These are phyloP conservation scores for Pseudorhombus dupliciocellatus DNA, from an alignment of 2,113 vertebrate species.

Conservation along the genomic window DNA sequence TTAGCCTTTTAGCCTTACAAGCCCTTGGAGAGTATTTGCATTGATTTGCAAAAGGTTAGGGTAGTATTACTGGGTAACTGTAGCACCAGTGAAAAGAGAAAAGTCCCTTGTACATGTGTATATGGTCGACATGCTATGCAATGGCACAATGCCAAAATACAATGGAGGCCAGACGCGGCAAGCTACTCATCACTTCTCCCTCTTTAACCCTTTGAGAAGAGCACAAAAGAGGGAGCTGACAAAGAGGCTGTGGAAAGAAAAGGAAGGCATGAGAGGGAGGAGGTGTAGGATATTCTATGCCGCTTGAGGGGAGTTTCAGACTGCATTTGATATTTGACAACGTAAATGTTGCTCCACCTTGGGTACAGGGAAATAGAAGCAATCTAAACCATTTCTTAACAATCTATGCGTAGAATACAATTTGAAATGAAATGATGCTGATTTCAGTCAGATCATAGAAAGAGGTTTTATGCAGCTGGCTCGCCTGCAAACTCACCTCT, in stretches of 20 bases:
- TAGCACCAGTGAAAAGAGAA: conserved; percentile 38
- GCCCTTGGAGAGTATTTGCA: conserved; percentile 35
- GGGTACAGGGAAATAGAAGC: neutral
- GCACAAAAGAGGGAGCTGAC: conserved; percentile 65
- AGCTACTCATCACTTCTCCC: conserved; percentile 70
- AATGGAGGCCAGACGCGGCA: conserved; percentile 62
- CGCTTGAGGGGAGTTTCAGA: conserved; percentile 25
- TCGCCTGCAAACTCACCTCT: conserved; percentile 56
- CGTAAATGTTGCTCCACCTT: conserved; percentile 6
- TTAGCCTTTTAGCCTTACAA: conserved; percentile 2
- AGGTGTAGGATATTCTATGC: conserved; percentile 32
- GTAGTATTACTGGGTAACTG: conserved; percentile 39
- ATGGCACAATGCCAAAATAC: conserved; percentile 67
- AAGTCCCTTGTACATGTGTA: conserved; percentile 62
- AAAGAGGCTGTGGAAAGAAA: conserved; percentile 60
- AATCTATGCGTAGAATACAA: conserved; percentile 16
- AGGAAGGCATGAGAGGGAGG: conserved; percentile 20
- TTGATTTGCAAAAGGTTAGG: conserved; percentile 39
- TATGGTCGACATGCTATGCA: conserved; percentile 59
- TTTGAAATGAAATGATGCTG: conserved; percentile 39
- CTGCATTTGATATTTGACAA: conserved; percentile 41
- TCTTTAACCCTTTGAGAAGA: conserved; percentile 75
- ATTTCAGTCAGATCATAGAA: conserved; percentile 24
- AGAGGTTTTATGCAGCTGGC: conserved; percentile 33
- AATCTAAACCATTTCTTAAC: conserved; percentile 36